Evolutionary conservation across 2,113 vertebrate genomes (phyloP).

Genomic region (Calidris pygmaea): DNA sequence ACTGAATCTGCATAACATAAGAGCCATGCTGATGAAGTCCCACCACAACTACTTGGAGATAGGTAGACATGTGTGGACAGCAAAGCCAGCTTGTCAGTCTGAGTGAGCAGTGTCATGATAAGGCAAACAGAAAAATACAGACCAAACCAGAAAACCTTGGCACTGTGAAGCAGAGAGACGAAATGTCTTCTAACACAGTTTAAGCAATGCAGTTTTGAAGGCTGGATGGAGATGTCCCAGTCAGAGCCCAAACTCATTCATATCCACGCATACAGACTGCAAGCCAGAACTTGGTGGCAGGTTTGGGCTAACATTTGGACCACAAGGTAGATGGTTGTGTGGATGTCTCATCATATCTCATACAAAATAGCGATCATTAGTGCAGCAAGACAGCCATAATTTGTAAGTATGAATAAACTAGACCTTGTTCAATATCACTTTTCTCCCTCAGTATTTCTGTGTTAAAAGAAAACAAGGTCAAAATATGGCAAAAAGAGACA

Average conservation of each 20-base stretch:
- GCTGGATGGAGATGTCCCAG: background rate
- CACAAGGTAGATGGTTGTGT: background rate
- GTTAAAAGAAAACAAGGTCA: background rate
- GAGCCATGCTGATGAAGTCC: background rate
- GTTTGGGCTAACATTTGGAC: background rate
- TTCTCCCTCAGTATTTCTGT: background rate
- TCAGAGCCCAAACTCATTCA: background rate
- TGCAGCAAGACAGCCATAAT: background rate
- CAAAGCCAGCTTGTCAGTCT: background rate
- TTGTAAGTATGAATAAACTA: background rate
- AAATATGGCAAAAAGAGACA: background rate
- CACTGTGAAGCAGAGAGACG: background rate
- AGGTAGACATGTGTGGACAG: background rate
- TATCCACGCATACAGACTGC: background rate
- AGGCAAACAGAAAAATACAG: background rate
- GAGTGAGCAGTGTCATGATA: fast-evolving
- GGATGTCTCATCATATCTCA: background rate
- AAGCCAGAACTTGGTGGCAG: background rate
- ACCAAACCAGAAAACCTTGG: background rate
- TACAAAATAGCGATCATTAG: background rate
- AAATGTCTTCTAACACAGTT: background rate
- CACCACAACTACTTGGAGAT: background rate
- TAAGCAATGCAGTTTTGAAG: background rate
- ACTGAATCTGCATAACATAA: background rate
- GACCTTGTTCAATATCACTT: background rate